phyloP scores from a whole-genome alignment of 53 echinoderm and acorn worm genomes.

The Holothuria leucospilota region DNA sequence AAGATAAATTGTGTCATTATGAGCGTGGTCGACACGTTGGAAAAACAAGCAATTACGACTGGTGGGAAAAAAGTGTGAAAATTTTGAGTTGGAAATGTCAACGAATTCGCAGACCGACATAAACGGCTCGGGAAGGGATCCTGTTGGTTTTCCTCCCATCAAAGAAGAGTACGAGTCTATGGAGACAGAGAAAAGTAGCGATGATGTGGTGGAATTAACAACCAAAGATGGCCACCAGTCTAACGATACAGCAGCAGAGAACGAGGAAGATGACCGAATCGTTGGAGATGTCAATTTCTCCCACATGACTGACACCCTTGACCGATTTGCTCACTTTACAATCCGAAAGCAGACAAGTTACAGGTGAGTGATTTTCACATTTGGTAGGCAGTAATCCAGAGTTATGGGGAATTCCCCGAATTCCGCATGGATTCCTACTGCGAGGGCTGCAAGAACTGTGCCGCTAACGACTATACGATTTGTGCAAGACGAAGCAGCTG shows the following conservation, averaged over 20 bases:
- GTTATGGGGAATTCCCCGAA: too few relatives aligned
- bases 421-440: too few relatives aligned
- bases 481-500: too few relatives aligned
- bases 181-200: slow-evolving; percentile 26
- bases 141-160: slow-evolving; percentile 26
- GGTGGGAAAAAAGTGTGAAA: slow-evolving; percentile 8
- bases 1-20: slow-evolving; percentile 24
- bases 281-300: slow-evolving; percentile 27
- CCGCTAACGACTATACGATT: too few relatives aligned
- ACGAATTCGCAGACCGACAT: slow-evolving; percentile 4
- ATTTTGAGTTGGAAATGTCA: slow-evolving; percentile 32
- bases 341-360: slow-evolving; percentile 99
- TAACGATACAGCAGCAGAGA: neutral
- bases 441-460: too few relatives aligned
- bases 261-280: slow-evolving; percentile 36
- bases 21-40: slow-evolving; percentile 23
- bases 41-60: neutral
- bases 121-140: slow-evolving; percentile 17
- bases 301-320: slow-evolving; percentile 56
- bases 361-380: slow-evolving; percentile 70
- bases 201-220: slow-evolving; percentile 33
- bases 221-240: slow-evolving; percentile 40
- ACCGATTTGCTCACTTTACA: slow-evolving; percentile 97
- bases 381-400: too few relatives aligned
- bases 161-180: slow-evolving; percentile 32